Percentiles rank a stretch among this genome's conserved stretches.
These are phyloP conservation scores for Oreocharis arfaki DNA, from an alignment of 2,113 vertebrate genomes.

Conservation along the genomic window DNA sequence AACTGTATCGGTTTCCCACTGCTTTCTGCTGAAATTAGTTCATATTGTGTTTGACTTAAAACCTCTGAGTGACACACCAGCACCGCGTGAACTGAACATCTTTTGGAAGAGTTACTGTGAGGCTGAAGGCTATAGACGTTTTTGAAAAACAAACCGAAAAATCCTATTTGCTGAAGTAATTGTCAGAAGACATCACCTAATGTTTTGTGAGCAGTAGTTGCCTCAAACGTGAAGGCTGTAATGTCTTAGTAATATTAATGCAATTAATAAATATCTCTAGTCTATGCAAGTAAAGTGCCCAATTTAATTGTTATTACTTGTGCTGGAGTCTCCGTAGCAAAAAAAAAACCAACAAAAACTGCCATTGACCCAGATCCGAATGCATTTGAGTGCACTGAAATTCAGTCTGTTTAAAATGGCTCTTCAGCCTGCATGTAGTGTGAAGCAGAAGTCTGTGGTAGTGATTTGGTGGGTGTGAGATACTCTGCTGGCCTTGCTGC, in stretches of 20 bases:
- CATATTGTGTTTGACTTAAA: background rate
- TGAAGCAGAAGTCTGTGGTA: background rate
- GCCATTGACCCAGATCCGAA: accelerated
- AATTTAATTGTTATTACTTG: background rate
- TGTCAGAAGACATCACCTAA: background rate
- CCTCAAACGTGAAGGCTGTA: accelerated
- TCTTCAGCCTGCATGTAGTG: accelerated
- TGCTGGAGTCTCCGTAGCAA: background rate
- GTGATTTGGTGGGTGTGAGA: background rate
- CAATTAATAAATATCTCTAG: background rate
- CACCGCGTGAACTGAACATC: background rate
- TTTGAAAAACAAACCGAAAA: background rate
- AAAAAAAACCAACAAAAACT: background rate
- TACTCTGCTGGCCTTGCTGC: background rate
- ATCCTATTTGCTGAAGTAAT: accelerated
- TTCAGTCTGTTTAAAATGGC: accelerated
- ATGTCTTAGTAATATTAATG: background rate
- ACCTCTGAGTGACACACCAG: accelerated
- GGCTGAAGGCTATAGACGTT: background rate
- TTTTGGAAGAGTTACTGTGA: background rate
- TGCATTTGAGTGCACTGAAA: background rate
- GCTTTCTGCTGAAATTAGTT: background rate
- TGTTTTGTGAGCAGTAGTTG: background rate
- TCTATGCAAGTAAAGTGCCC: background rate
- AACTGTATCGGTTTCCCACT: accelerated